These are phyloP conservation scores for Lysandra coridon DNA, from an alignment of 2,888 invertebrate species.

Conservation along the genomic window DNA sequence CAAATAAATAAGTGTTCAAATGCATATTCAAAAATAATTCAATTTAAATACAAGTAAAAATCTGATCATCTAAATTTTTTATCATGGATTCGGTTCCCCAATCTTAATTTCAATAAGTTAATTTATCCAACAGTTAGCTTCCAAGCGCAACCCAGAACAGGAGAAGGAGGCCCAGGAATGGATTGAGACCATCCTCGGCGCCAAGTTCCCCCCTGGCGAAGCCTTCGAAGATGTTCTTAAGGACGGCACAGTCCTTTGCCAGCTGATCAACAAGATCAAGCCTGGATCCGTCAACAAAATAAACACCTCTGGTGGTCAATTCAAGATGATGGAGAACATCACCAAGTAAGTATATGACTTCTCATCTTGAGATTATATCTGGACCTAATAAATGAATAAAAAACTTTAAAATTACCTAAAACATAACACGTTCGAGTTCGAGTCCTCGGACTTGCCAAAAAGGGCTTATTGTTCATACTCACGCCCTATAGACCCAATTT, in stretches of 20 bases:
- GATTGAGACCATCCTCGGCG: conserved; percentile 93
- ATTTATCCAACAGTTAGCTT: conserved; percentile 83
- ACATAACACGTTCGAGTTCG: no score
- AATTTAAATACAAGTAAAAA: not conserved
- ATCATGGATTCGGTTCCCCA: not conserved
- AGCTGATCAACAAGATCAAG: conserved; percentile 94
- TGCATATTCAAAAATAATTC: not conserved
- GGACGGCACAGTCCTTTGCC: conserved; percentile 96
- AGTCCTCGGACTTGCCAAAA: no score
- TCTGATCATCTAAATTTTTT: not conserved
- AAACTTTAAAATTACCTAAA: no score
- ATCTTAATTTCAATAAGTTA: not conserved
- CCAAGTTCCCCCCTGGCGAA: conserved; percentile 91
- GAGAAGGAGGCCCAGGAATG: conserved; percentile 95
- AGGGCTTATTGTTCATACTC: no score
- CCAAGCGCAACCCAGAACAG: conserved; percentile 90
- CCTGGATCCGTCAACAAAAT: conserved; percentile 95
- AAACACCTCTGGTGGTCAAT: conserved; percentile 96
- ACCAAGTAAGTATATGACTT: conserved; percentile 84
- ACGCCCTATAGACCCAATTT: no score
- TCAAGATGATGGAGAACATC: conserved; percentile 99
- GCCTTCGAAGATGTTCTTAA: conserved; percentile 93
- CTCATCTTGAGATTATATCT: not conserved
- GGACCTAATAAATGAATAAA: not conserved
- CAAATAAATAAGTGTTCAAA: conserved; percentile 13